phyloP scores from a whole-genome alignment of 2,113 vertebrate genomes.

The Thamnophis sirtalis region DNA sequence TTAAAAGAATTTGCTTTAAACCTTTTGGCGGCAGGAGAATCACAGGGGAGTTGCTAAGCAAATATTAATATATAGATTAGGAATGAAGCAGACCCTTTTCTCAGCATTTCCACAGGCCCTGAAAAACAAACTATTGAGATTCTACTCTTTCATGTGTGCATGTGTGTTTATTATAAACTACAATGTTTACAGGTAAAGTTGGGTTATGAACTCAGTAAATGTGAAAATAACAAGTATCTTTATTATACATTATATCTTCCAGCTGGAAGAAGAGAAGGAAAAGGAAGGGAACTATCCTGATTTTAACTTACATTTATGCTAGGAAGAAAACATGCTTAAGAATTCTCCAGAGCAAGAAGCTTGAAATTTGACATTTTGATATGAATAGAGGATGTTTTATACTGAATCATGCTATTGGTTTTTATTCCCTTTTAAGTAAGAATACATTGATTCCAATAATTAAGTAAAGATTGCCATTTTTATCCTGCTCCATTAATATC shows the following conservation, averaged over 20 bases:
- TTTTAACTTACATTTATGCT: neutral
- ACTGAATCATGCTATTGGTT: neutral
- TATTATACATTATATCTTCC: neutral
- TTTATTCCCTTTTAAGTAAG: neutral
- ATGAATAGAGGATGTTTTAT: neutral
- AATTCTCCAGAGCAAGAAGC: slow-evolving; percentile 19
- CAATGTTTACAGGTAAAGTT: neutral
- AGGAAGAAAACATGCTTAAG: neutral
- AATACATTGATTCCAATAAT: neutral
- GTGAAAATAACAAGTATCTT: neutral
- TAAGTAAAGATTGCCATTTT: neutral
- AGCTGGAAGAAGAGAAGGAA: neutral
- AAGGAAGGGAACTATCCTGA: neutral
- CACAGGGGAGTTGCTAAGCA: neutral
- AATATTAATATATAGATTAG: neutral
- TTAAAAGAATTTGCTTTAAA: neutral
- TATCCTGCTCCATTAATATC: neutral
- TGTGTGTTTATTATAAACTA: neutral
- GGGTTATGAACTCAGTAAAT: too few relatives aligned
- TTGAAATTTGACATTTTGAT: neutral
- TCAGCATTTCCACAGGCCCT: neutral
- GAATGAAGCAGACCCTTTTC: neutral
- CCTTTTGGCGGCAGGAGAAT: neutral
- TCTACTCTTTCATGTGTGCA: neutral
- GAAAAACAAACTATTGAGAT: neutral